Evolutionary conservation across 2,113 vertebrate genomes (phyloP), one percentile per base, ranked within the genome.

Genomic region (Ochotona curzoniae): DNA sequence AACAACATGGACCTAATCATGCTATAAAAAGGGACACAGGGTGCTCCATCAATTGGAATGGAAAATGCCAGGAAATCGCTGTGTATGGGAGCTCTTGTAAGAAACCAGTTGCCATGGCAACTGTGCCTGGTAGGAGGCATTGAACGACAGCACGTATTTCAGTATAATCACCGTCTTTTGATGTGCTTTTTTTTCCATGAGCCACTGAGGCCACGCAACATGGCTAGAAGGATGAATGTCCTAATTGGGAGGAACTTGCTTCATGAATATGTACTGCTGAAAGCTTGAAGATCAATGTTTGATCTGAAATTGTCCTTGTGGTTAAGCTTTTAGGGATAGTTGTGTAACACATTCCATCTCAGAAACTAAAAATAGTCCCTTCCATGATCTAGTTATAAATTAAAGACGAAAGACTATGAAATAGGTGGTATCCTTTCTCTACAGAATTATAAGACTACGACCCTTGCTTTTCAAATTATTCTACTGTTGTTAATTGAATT

Each of bases 31-130:
- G 30, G 25, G 5, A 71, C 10, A 81, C 30, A 69, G n/a, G 17
- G 26, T 57, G 10, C 35, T 81, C n/a, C 10, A 81, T 35, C 70
- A 30, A 94, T 49, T 91, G 67, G 25, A 84, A 85, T 79, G 21
- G 63, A 87, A 84, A 87, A 94, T 87, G 35, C 73, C 74, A 35
- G 60, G 67, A 89, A 83, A 93, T 96, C 92, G 73, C 75, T 80
- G 30, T 88, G 82, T 82, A 54, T 44, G 67, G 71, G 4, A 47
- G 54, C 76, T 91, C 67, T n/a, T 87, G 54, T 83, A 79, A 93
- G 94, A 80, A 94, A 87, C 81, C 20, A 57, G 93, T 97, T 95
- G 67, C 91, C 79, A 96, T 97, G 75, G 97, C 61, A 97, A 97
- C 95, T 9, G 64, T 85, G 66, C 11, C 70, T 92, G 71, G 44